Evolutionary conservation across 2,797 vertebrate species (phyloP).

Genomic region (Gallinago nigripennis): DNA sequence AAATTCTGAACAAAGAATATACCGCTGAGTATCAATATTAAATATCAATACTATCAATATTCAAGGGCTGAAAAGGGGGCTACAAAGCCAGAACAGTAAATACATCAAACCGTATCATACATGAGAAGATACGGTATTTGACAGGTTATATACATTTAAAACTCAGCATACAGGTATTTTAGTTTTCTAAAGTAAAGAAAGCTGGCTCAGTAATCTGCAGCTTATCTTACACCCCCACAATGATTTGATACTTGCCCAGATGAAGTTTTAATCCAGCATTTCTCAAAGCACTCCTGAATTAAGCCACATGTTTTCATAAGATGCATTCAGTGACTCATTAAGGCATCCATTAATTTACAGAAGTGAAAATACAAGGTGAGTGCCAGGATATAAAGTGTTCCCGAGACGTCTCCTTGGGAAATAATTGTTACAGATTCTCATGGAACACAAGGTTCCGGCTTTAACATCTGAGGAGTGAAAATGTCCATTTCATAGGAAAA

Average conservation of each 20-base stretch:
- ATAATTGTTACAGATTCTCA: constrained; percentile 7
- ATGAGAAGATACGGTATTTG: not conserved
- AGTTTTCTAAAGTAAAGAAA: not conserved
- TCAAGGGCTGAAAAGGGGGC: not conserved
- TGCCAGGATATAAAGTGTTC: constrained; percentile 38
- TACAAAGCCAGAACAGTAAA: not conserved
- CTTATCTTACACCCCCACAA: not conserved
- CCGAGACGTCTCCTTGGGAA: constrained; percentile 50
- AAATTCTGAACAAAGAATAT: not conserved
- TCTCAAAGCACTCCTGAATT: constrained; percentile 16
- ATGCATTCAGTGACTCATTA: constrained; percentile 52
- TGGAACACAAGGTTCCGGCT: constrained; percentile 33
- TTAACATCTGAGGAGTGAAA: constrained; percentile 15
- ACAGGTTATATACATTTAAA: not conserved
- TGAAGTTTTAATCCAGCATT: not conserved
- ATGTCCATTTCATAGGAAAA: not conserved
- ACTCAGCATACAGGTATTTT: not conserved
- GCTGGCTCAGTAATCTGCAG: not conserved
- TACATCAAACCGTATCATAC: not conserved
- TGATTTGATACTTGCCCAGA: not conserved
- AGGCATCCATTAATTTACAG: constrained; percentile 44
- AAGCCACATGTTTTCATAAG: constrained; percentile 1
- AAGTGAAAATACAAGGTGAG: constrained; percentile 27
- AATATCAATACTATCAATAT: too few species aligned
- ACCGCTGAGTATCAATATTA: not conserved